Evolutionary conservation across 2,888 invertebrate species (phyloP).

Genomic region (Esperia sulphurella): DNA sequence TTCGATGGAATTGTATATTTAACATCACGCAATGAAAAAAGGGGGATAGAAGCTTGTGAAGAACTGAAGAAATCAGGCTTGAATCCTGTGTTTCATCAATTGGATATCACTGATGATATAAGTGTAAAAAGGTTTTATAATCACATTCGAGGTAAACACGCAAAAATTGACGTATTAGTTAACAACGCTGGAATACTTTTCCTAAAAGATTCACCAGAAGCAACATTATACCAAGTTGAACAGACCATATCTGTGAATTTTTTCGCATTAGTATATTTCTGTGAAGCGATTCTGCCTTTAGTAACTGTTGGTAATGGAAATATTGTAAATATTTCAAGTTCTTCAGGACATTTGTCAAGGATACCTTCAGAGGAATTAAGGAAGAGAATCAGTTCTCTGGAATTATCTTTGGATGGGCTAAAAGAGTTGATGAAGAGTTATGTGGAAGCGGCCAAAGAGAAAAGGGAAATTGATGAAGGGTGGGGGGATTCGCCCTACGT

Average conservation of each 20-base stretch:
- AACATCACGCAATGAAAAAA: conserved; percentile 80
- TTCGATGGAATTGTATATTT: conserved; percentile 84
- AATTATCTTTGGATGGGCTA: conserved; percentile 76
- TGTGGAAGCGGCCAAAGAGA: conserved; percentile 72
- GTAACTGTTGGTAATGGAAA: conserved; percentile 80
- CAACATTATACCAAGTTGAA: conserved; percentile 47
- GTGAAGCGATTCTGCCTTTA: conserved; percentile 83
- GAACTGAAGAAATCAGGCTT: conserved; percentile 71
- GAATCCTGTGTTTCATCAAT: conserved; percentile 80
- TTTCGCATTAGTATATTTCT: conserved; percentile 52
- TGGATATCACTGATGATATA: conserved; percentile 81
- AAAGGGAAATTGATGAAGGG: conserved; percentile 44
- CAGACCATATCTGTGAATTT: conserved; percentile 59
- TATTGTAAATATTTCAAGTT: conserved; percentile 87
- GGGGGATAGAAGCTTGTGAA: conserved; percentile 79
- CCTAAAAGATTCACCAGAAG: conserved; percentile 52
- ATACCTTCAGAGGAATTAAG: conserved; percentile 78
- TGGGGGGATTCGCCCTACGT: conserved; percentile 84
- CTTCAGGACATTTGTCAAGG: conserved; percentile 80
- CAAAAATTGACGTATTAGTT: conserved; percentile 83
- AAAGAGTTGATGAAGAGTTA: conserved; percentile 81
- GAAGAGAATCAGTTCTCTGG: conserved; percentile 61
- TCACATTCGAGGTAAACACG: conserved; percentile 75
- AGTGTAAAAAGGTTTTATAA: conserved; percentile 79
- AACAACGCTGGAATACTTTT: conserved; percentile 84